Evolutionary conservation across 1,140 invertebrate species (phyloP).

Genomic region (Brachionus sp.): DNA sequence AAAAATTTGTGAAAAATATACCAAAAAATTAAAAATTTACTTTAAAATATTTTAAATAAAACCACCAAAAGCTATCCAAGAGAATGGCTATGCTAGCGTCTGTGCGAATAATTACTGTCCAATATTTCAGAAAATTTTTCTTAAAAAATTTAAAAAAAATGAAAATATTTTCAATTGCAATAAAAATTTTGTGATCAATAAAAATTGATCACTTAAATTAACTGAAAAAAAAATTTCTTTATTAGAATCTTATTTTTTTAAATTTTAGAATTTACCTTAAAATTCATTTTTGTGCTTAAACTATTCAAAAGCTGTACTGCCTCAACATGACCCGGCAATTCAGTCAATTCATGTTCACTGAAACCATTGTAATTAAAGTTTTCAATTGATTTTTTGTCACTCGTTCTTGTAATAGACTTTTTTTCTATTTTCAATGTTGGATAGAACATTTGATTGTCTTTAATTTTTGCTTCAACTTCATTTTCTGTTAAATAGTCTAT

Average conservation of each 20-base stretch:
- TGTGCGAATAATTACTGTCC: constrained; percentile 4
- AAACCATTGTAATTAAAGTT: neutral
- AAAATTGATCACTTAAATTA: too few species aligned
- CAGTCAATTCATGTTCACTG: constrained; percentile 30
- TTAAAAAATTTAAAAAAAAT: neutral
- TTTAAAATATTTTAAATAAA: constrained; percentile 26
- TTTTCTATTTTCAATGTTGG: constrained; percentile 24
- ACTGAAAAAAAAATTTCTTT: too few species aligned
- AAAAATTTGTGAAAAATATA: neutral
- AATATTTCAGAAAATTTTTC: constrained; percentile 42
- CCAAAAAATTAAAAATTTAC: neutral
- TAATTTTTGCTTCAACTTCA: constrained; percentile 1
- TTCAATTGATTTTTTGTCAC: constrained; percentile 4
- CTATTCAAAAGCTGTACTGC: constrained; percentile 30
- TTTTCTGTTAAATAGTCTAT: constrained; percentile 3
- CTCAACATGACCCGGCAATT: constrained; percentile 27
- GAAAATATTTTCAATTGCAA: too few species aligned
- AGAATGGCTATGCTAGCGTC: constrained; percentile 23
- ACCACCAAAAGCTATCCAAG: constrained; percentile 42
- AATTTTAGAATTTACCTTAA: neutral
- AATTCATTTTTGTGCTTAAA: constrained; percentile 33
- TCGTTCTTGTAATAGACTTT: neutral
- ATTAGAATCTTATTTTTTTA: neutral
- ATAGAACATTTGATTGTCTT: constrained; percentile 10
- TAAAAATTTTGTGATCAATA: too few species aligned